Evolutionary conservation across 2,888 invertebrate species (phyloP).

Genomic region (Trachelus stipa): DNA sequence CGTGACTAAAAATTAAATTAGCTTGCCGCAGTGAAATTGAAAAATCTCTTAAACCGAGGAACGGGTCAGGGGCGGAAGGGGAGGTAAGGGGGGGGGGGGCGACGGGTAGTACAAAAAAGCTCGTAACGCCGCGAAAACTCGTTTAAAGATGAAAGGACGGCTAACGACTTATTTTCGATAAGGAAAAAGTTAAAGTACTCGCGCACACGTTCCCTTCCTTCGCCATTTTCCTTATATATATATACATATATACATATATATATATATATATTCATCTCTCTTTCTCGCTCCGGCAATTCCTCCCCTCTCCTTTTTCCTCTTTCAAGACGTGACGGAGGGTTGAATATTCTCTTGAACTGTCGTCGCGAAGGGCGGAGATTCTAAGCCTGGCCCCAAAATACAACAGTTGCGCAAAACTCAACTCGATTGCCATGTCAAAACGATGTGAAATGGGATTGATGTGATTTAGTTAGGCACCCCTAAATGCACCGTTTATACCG

Average conservation of each 20-base stretch:
- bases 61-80: conserved; percentile 22
- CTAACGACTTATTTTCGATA: conserved; percentile 68
- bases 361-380: neutral
- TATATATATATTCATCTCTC: neutral
- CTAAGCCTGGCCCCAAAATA: conserved; percentile 41
- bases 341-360: neutral
- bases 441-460: conserved; percentile 66
- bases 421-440: conserved; percentile 66
- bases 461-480: conserved; percentile 62
- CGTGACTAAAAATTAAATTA: conserved; percentile 55
- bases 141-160: conserved; percentile 66
- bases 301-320: neutral
- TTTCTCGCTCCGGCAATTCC: neutral
- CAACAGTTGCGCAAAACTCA: conserved; percentile 62
- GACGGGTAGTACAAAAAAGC: conserved; percentile 43
- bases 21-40: conserved; percentile 60
- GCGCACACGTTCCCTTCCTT: conserved; percentile 10
- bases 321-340: neutral
- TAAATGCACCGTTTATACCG: conserved; percentile 42
- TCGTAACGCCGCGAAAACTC: conserved; percentile 64
- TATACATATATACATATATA: neutral
- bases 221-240: conserved; percentile 22
- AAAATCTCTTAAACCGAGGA: conserved; percentile 65
- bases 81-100: conserved; percentile 13
- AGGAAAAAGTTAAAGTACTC: conserved; percentile 64